A percentile compares a stretch with the other conserved stretches of the same genome.
Evolutionary conservation across 2,797 vertebrate genomes (phyloP).

Genomic region (Lophius americanus): DNA sequence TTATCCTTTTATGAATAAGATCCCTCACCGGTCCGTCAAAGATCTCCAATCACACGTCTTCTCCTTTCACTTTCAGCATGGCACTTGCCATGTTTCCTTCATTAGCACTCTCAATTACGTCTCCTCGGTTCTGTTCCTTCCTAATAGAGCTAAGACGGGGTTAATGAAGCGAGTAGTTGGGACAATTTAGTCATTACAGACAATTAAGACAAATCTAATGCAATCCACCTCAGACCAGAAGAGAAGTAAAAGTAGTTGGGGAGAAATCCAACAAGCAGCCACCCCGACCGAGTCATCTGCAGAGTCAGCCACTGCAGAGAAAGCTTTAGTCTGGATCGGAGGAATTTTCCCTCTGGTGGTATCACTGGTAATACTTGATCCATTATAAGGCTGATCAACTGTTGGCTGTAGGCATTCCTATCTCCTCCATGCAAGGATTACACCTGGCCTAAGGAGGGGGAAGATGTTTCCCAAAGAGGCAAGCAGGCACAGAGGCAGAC

Average conservation of each 20-base stretch:
- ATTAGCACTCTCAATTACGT: constrained; percentile 74
- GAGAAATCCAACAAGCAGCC: constrained; percentile 55
- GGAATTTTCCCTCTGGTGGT: constrained; percentile 68
- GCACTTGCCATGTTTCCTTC: constrained; percentile 55
- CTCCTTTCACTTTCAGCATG: constrained; percentile 32
- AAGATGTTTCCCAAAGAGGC: constrained; percentile 72
- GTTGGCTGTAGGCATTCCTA: constrained; percentile 65
- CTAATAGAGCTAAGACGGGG: constrained; percentile 76
- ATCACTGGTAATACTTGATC: constrained; percentile 65
- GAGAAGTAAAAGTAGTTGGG: constrained; percentile 33
- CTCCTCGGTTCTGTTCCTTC: constrained; percentile 63
- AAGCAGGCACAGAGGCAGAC: constrained; percentile 54
- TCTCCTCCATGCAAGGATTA: constrained; percentile 73
- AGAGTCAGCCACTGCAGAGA: constrained; percentile 32
- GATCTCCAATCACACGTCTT: constrained; percentile 5
- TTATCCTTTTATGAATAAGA: constrained; percentile 16
- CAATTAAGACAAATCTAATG: constrained; percentile 79
- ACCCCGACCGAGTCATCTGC: constrained; percentile 42
- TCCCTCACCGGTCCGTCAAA: constrained; percentile 13
- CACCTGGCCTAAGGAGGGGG: constrained; percentile 78
- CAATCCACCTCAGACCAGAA: constrained; percentile 65
- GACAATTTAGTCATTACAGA: constrained; percentile 82
- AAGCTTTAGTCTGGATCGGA: constrained; percentile 65
- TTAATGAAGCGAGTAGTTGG: constrained; percentile 84
- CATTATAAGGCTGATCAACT: constrained; percentile 70